phyloP scores from a whole-genome alignment of 2,113 vertebrate species.

The Raja brachyura region DNA sequence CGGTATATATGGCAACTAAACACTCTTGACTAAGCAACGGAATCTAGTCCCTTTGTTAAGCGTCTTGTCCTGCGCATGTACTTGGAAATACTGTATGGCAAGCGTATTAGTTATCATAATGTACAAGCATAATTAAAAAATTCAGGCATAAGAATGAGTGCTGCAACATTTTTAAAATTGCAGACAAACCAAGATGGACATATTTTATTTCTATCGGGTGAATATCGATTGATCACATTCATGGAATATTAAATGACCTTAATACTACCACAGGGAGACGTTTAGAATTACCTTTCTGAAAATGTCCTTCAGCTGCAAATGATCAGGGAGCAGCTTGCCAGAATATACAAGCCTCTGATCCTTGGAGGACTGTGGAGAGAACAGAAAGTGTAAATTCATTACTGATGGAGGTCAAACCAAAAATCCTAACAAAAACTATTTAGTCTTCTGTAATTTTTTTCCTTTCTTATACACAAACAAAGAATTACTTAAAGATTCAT shows the following conservation, averaged over 20 bases:
- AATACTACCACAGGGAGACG: constrained; percentile 34
- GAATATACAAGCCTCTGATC: constrained; percentile 92
- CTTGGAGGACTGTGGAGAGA: constrained; percentile 69
- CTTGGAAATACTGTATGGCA: background rate
- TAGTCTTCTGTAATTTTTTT: background rate
- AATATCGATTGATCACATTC: background rate
- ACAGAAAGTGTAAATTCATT: constrained; percentile 36
- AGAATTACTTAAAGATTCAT: background rate
- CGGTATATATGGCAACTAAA: no score
- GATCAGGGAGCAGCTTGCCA: constrained; percentile 84
- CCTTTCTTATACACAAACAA: background rate
- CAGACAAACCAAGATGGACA: background rate
- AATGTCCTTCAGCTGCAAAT: constrained; percentile 83
- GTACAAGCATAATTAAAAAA: background rate
- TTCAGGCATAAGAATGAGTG: background rate
- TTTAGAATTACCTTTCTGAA: constrained; percentile 79
- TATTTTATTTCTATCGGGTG: background rate
- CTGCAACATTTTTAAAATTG: background rate
- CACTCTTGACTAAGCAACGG: no score
- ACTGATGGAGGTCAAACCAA: no score
- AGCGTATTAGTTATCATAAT: background rate
- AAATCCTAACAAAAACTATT: background rate
- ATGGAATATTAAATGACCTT: background rate
- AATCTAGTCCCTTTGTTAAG: background rate
- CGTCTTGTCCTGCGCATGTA: background rate